A percentile compares a stretch with the other conserved stretches of the same genome.
Evolutionary conservation across 2,888 invertebrate genomes (phyloP).

Genomic region (Hemithea aestivaria): DNA sequence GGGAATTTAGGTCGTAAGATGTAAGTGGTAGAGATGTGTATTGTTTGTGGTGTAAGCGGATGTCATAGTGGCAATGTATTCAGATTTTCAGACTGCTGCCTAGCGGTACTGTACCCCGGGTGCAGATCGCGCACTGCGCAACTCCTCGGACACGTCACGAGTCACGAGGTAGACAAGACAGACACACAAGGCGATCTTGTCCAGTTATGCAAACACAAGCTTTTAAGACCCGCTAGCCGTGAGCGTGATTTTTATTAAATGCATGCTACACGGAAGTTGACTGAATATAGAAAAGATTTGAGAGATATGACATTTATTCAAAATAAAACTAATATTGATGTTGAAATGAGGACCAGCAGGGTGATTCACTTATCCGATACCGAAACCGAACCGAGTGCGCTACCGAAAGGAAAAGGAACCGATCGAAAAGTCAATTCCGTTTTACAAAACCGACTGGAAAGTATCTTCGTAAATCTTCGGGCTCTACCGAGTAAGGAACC

Average conservation of each 20-base stretch:
- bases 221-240: conserved; percentile 27
- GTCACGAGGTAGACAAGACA: conserved; percentile 32
- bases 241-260: too few species aligned
- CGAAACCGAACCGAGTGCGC: too few species aligned
- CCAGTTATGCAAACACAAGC: conserved; percentile 36
- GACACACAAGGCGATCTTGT: conserved; percentile 40
- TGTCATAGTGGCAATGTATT: conserved; percentile 46
- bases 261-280: too few species aligned
- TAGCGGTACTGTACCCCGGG: conserved; percentile 55
- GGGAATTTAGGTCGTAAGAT: conserved; percentile 11
- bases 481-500: too few species aligned
- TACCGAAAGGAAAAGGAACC: too few species aligned
- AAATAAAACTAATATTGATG: too few species aligned
- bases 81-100: conserved; percentile 38
- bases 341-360: too few species aligned
- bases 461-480: too few species aligned
- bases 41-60: conserved; percentile 16
- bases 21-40: conserved; percentile 24
- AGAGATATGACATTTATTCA: too few species aligned
- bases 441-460: too few species aligned
- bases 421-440: too few species aligned
- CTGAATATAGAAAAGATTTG: conserved; percentile 1
- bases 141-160: conserved; percentile 73
- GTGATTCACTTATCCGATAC: too few species aligned
- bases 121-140: conserved; percentile 76